Base-by-base conservation (phyloP, 2,797 vertebrate species). In the Danio aesculapii region DNA sequence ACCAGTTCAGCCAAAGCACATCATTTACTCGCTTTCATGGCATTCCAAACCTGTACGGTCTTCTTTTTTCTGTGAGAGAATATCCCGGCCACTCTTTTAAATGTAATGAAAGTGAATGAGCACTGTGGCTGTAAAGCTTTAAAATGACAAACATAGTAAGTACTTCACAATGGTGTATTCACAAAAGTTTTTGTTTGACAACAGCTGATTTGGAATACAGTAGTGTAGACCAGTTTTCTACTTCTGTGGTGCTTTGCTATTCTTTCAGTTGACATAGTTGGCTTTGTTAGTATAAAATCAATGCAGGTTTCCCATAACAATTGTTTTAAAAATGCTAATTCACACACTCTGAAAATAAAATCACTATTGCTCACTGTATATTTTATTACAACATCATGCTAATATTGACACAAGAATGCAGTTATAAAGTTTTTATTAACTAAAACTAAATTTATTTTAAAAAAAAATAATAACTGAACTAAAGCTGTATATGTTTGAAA, bases 91-190 rank as follows among this genome's bases (percentile, higher is more conserved):
- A 17, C 16, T 17, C 41, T 64, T 64, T 64, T 64, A 16, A 64
- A 17, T 64, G 16, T 16, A 64, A 46, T 64, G 62, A 64, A 64
- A 43, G 61, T 43, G 61, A 63, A n/a, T 43, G 30, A 63, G 61
- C 21, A 1, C 8, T 12, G 0, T 4, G 61, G 14, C 61, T 62
- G 30, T 39, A 21, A 39, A 63, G 39, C 62, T 63, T 7, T 8
- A 44, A 43, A 63, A 44, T n/a, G 4, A 63, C 30, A 43, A 44
- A 43, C 14, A 63, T 62, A 2, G 57, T n/a, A n/a, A 63, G 14
- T 16, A 1, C 6, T 63, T 16, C 30, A 63, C 39, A 43, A 6
- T 3, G 0, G 19, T 30, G 13, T 13, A n/a, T n/a, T n/a, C n/a
- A n/a, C n/a, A n/a, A n/a, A n/a, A n/a, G n/a, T n/a, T n/a, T n/a